Percentiles rank a stretch among this genome's conserved stretches.
Conservation (phyloP, 2,888 invertebrate species). For the Noctua comes region DNA sequence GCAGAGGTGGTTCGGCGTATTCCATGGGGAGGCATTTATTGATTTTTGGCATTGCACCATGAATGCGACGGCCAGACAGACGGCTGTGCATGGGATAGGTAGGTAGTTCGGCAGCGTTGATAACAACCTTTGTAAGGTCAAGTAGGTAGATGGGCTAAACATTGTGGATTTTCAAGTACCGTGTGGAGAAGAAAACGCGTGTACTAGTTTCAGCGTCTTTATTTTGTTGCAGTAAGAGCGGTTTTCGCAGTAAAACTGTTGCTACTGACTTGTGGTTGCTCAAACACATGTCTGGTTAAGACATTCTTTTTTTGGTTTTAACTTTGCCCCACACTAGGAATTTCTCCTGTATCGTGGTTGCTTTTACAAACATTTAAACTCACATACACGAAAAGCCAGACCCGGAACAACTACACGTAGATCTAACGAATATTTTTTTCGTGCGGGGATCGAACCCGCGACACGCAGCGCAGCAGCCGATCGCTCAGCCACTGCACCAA, state of each 20-base stretch:
- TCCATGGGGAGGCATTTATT: constrained; percentile 69
- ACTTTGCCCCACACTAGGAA: too few species aligned
- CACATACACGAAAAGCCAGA: too few species aligned
- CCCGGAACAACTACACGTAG: too few species aligned
- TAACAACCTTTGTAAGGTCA: constrained; percentile 28
- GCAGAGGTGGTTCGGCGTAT: constrained; percentile 55
- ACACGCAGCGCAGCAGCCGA: too few species aligned
- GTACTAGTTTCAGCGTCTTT: not conserved
- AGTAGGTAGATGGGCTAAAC: not conserved
- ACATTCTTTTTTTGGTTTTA: too few species aligned
- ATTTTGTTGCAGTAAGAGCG: not conserved
- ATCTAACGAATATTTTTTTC: too few species aligned
- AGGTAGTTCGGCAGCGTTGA: constrained; percentile 30
- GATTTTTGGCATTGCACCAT: constrained; percentile 68
- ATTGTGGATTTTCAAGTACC: not conserved
- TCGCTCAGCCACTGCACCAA: too few species aligned
- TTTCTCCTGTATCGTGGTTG: too few species aligned
- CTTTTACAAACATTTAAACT: too few species aligned
- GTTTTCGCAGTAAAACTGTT: not conserved
- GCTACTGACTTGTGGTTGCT: not conserved
- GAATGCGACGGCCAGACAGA: constrained; percentile 66
- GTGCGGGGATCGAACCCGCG: too few species aligned
- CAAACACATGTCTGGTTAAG: not conserved
- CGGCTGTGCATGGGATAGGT: constrained; percentile 26
- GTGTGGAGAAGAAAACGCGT: not conserved